A percentile compares a stretch with the other conserved stretches of the same genome.
Evolutionary conservation across 2,113 vertebrate genomes (phyloP).

Genomic region (Paradoxurus hermaphroditus): DNA sequence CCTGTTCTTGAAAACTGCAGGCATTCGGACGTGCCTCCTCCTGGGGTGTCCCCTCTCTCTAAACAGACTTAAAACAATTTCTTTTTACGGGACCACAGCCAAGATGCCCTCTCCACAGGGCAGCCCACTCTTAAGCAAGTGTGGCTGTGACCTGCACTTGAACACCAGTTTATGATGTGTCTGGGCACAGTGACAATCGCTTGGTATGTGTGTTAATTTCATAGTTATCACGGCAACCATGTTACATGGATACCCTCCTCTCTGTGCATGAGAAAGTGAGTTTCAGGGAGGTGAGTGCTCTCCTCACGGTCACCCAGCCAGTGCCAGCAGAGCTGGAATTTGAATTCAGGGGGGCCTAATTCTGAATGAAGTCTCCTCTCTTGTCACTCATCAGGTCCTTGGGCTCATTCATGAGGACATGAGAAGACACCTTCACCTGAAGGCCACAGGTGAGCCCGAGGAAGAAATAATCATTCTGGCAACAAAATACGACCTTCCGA

Average conservation of each 20-base stretch:
- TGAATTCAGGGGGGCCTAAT: not conserved
- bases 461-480: not conserved
- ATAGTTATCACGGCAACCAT: not conserved
- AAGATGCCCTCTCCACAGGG: not conserved
- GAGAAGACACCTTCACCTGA: not conserved
- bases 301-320: not conserved
- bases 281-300: not conserved
- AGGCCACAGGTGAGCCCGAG: not conserved
- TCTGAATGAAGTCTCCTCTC: not conserved
- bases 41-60: not conserved
- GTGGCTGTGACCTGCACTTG: not conserved
- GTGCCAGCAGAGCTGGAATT: not conserved
- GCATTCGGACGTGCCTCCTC: not conserved
- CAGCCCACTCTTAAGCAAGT: not conserved
- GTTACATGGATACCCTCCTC: not conserved
- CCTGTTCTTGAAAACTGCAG: not conserved
- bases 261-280: not conserved
- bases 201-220: not conserved
- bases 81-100: not conserved
- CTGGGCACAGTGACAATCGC: not conserved
- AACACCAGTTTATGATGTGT: not conserved
- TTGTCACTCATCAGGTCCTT: not conserved
- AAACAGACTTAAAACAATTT: not conserved
- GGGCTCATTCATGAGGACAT: not conserved
- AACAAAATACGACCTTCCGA: not conserved